Evolutionary conservation across 2,797 vertebrate genomes (phyloP).

Genomic region (Peromyscus eremicus): DNA sequence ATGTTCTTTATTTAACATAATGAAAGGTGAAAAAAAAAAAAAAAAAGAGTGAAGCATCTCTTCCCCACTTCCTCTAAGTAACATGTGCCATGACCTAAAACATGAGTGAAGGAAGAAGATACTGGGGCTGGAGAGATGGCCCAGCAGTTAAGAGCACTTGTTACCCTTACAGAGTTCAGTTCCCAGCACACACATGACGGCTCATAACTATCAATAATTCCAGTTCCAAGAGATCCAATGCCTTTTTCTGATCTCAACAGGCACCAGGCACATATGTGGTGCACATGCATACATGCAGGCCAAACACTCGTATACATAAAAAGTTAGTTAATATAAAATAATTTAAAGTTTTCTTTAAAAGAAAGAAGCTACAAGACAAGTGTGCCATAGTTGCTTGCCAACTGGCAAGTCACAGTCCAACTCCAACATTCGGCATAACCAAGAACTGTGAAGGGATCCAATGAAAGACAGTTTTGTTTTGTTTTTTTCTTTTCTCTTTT

Average conservation of each 20-base stretch:
- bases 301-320: not conserved
- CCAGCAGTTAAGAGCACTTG: not conserved
- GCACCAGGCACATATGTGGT: not conserved
- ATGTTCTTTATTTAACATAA: slow-evolving; percentile 31
- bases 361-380: slow-evolving; percentile 8
- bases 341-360: not conserved
- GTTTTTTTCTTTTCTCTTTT: not conserved
- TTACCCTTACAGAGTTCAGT: not conserved
- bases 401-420: slow-evolving; percentile 30
- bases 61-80: not conserved
- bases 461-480: slow-evolving; percentile 41
- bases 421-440: slow-evolving; percentile 37
- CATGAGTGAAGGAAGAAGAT: slow-evolving; percentile 28
- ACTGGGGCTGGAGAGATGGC: not conserved
- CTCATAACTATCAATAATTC: not conserved
- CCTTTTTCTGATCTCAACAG: not conserved
- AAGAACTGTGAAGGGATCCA: slow-evolving; percentile 61
- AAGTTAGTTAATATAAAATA: not conserved
- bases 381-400: slow-evolving; percentile 55
- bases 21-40: not conserved
- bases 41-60: not conserved
- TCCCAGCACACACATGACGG: not conserved
- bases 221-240: not conserved
- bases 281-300: not conserved
- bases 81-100: slow-evolving; percentile 41